Base-by-base conservation (phyloP, 2,888 invertebrate species). In the Caenorhabditis wallacei region DNA sequence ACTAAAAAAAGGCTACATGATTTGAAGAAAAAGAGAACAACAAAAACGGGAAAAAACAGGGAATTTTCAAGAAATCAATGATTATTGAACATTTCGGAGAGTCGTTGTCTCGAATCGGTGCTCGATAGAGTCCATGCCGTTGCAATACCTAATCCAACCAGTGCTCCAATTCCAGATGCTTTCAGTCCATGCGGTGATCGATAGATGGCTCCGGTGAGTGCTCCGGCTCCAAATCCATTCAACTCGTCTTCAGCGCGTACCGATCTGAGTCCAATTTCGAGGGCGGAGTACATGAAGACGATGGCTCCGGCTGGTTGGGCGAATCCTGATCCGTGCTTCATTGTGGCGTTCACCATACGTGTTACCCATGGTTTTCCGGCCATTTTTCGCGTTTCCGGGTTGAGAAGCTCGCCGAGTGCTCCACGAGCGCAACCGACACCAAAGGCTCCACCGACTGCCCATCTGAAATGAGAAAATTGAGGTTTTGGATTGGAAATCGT, bases 161-260 rank as follows among this genome's bases (percentile, higher is more conserved):
- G 83, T 22, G 85, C 87, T 70, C 86, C 91, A 57, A 88, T 84
- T 46, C 87, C 90, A 53, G 84, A 82, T 18, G 90, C 89, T 16
- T 87, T 85, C 22, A 89, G 61, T 16, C 91, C 91, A 51, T 91
- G 87, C n/a, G 90, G 89, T 46, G 87, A 86, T 54, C 91, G 86
- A 80, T 89, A 91, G 68, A 91, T 72, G 22, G 90, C 91, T 48
- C 91, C 91, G n/a, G 91, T 88, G n/a, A 91, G 79, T n/a, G 87
- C 88, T 46, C 90, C 91, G 51, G 91, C 90, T 20, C 87, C 90
- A 20, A 91, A 80, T 16, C 89, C 88, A 71, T 91, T 91, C 35
- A 91, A 70, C 54, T 90, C 90, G 71, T 90, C 90, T 70, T 88
- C 88, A 8, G 89, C 89, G 24, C 90, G 87, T 8, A 88, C 78